Evolutionary conservation across 2,888 invertebrate species (phyloP).

Genomic region (Lithosia quadra): DNA sequence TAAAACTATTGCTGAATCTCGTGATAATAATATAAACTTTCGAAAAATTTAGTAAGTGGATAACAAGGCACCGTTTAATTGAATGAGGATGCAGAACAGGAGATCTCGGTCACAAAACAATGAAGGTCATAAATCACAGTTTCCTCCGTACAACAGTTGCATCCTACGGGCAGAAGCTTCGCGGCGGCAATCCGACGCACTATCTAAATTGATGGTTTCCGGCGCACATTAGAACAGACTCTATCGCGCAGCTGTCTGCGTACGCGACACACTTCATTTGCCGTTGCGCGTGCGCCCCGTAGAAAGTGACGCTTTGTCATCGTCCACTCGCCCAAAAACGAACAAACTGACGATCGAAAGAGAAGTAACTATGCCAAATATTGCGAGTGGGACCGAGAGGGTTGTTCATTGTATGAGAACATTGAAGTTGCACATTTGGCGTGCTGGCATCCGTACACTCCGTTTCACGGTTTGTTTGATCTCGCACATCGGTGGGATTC

Average conservation of each 20-base stretch:
- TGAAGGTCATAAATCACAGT: slow-evolving; percentile 84
- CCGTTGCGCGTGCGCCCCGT: slow-evolving; percentile 79
- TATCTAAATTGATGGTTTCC: slow-evolving; percentile 86
- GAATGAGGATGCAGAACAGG: slow-evolving; percentile 26
- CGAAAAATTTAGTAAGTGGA: slow-evolving; percentile 45
- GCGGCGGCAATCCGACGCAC: slow-evolving; percentile 82
- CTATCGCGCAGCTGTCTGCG: slow-evolving; percentile 82
- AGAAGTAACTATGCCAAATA: slow-evolving; percentile 48
- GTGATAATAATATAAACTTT: background rate
- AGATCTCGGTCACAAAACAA: slow-evolving; percentile 75
- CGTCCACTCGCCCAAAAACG: slow-evolving; percentile 75
- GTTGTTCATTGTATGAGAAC: slow-evolving; percentile 49
- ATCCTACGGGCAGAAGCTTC: slow-evolving; percentile 80
- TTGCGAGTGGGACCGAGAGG: slow-evolving; percentile 55
- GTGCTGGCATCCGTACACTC: slow-evolving; percentile 59
- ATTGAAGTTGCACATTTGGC: slow-evolving; percentile 61
- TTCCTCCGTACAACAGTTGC: slow-evolving; percentile 82
- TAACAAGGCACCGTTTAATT: slow-evolving; percentile 62
- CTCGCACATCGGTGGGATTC: slow-evolving; percentile 61
- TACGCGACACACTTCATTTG: slow-evolving; percentile 85
- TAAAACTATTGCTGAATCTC: background rate
- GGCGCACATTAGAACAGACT: slow-evolving; percentile 79
- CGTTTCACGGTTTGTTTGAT: slow-evolving; percentile 64
- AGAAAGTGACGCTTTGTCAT: slow-evolving; percentile 84
- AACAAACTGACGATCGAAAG: slow-evolving; percentile 66